Base-by-base conservation (phyloP, 2,888 invertebrate genomes). In the Piscicola geometra region DNA sequence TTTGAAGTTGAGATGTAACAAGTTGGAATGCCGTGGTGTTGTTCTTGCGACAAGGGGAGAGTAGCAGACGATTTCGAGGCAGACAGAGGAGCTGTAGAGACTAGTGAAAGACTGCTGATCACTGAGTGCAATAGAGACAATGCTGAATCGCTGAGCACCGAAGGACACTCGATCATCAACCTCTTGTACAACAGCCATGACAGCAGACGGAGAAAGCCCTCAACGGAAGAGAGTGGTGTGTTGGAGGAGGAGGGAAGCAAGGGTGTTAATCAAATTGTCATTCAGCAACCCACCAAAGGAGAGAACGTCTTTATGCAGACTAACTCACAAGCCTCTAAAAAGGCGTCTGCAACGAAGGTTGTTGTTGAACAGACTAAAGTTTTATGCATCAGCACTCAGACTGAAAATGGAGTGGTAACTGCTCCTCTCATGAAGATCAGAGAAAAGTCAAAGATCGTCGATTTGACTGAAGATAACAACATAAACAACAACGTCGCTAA, bases 351-450 rank as follows among this genome's bases (percentile, higher is more conserved):
- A 56, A 25, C n/a, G n/a, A 18, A 9, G 21, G n/a, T n/a, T 5
- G 25, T 21, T 3, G 60, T n/a, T 18, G 25, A 5, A 21, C 3
- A 3, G n/a, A n/a, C 21, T 5, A 56, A 56, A 56, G 60, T 56
- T 9, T 21, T 56, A 21, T 56, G 60, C 33, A 41, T 30, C 5
- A 50, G 47, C 32, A 71, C 71, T 25, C 71, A 71, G 25, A 71
- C 71, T 0, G 71, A 71, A 47, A 52, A 47, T 47, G 52, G 52
- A 15, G 71, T 52, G 0, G 28, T 71, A 25, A 28, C 71, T 30
- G 71, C 50, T 15, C 71, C 71, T 30, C 41, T 71, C 12, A 71
- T 71, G 71, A 71, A 71, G 33, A 47, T 41, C 28, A 47, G 71
- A 52, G 71, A 71, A 50, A 71, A 71, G 32, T 47, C 71, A 18